Evolutionary conservation across 2,113 vertebrate genomes (phyloP), one percentile per base, ranked within the genome.

Genomic region (Eulemur rufifrons): DNA sequence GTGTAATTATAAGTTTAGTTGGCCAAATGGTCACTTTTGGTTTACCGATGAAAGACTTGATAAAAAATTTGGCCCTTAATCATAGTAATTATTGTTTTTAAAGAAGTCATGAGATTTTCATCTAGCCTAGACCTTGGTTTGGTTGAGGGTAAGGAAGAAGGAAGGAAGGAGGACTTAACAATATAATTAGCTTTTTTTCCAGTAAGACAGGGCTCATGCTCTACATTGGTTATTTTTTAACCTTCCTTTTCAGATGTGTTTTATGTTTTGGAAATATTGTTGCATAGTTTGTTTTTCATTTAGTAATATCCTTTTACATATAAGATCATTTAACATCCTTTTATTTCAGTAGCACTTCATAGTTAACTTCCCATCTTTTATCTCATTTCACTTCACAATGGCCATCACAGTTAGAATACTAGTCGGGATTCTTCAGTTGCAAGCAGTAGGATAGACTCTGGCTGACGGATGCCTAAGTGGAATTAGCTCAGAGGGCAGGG

Each of bases 81-180:
- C 95, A 93, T 47, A 56, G 80, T 97, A 97, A 97, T 96, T 89
- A 96, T 73, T 94, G 91, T 91, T 86, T 95, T 86, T 71, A 94
- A 89, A 94, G 95, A 93, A 83, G 59, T 80, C 34, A 11, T 95
- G 88, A 95, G 94, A 96, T 95, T 93, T 91, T 90, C 77, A 39
- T 95, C 73, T 86, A 25, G 86, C 93, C 86, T 59, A 54, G 95
- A 81, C 93, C 47, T 94, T 94, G 83, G 95, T 77, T 89, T 96
- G 63, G 61, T 63, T 63, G 61, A 29, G 25, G 39, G 34, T 23
- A 27, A 8, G 10, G 45, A 29, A 8, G 25, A 29, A 21, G 50
- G 10, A 83, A 69, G 52, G 59, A 96, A 91, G 29, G 39, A 86
- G 37, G 20, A 47, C 82, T 71, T 77, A 47, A 47, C 56, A 45